Conservation (phyloP, 2,797 vertebrate genomes). For the Rhabdophis nuchalis region DNA sequence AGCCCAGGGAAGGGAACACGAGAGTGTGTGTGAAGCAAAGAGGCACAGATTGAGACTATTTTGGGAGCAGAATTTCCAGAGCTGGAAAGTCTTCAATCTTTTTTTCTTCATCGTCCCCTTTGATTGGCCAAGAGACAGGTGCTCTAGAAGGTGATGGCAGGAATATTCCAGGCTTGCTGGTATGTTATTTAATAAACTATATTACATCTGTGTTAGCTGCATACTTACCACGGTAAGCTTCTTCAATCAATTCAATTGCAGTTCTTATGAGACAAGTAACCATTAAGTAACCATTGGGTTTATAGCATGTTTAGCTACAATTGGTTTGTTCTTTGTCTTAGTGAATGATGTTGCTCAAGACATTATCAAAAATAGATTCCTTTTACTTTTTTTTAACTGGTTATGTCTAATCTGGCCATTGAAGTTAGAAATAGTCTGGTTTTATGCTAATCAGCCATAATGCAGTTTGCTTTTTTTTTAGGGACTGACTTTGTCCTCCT, state of each 20-base stretch:
- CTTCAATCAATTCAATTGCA: neutral
- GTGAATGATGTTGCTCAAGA: neutral
- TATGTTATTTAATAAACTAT: slow-evolving; percentile 2
- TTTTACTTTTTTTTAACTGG: neutral
- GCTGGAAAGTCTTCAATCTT: slow-evolving; percentile 53
- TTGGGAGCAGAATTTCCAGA: slow-evolving; percentile 63
- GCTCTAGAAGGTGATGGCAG: slow-evolving; percentile 67
- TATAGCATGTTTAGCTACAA: neutral
- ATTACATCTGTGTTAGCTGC: neutral
- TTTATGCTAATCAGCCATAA: neutral
- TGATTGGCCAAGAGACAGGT: slow-evolving; percentile 66
- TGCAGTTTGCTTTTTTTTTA: neutral
- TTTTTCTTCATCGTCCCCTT: slow-evolving; percentile 36
- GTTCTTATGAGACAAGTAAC: neutral
- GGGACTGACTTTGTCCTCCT: neutral
- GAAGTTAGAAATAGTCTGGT: neutral
- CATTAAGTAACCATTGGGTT: neutral
- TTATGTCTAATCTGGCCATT: neutral
- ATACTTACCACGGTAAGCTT: neutral
- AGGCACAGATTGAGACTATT: slow-evolving; percentile 57
- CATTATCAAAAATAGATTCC: slow-evolving; percentile 3
- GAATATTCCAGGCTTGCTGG: slow-evolving; percentile 60
- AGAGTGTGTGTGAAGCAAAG: slow-evolving; percentile 41
- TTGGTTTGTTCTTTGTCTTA: neutral
- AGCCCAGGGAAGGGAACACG: slow-evolving; percentile 55